Base-by-base conservation (phyloP, 2,888 invertebrate genomes). In the Apodemia zela region DNA sequence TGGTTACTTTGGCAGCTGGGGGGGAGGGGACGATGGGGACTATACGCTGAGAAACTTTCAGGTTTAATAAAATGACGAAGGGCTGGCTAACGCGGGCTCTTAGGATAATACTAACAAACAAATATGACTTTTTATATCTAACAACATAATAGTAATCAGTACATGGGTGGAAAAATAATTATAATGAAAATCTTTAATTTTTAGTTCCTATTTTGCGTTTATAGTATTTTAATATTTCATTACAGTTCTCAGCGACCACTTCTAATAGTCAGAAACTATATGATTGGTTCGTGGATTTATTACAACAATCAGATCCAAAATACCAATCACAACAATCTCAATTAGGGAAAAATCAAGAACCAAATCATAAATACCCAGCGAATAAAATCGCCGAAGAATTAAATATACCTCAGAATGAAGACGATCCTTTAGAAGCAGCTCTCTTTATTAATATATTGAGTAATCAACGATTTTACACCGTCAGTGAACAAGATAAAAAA, bases 401-500 rank as follows among this genome's bases (percentile, higher is more conserved):
- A 58, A 93, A 93, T 65, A 91, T 95, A 68, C 79, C 93, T 72
- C 81, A 80, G 10, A 82, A 93, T 1, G 77, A 89, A 59, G 76
- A 85, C 29, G 89, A 93, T 68, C 92, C 93, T 68, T 74, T 95
- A 0, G 94, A 95, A 87, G 94, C 93, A 33, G 84, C 91, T 33
- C 60, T 94, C 49, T 82, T 85, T 65, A 66, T 89, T 3, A 83
- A 91, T 62, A 68, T 87, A 13, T 78, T 85, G 69, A 86, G 88
- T 69, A 81, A 85, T 25, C 85, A 92, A 66, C 82, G 88, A 68
- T 92, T 92, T 70, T 85, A 90, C 60, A 82, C 93, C 63, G 84
- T 94, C 71, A 93, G 93, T 71, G 93, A 94, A 75, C 77, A 86
- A 49, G 92, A 93, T 38, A 71, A 95, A 10, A 85, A 91, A 51